A percentile compares a stretch with the other conserved stretches of the same genome.
phyloP scores from a whole-genome alignment of 2,888 invertebrate genomes.

The Neoaliturus tenellus region DNA sequence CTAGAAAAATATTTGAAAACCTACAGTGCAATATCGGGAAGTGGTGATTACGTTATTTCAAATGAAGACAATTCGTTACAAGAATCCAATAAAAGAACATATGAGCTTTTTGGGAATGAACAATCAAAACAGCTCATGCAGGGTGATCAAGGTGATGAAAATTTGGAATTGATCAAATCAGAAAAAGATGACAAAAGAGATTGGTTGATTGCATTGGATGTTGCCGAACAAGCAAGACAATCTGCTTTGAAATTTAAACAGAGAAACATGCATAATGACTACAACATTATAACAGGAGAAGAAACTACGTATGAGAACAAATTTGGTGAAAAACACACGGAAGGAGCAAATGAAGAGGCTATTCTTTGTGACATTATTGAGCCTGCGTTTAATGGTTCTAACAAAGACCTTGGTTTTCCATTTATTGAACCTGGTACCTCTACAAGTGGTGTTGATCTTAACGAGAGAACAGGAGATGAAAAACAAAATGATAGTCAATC shows the following conservation, averaged over 20 bases:
- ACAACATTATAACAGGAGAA: conserved; percentile 47
- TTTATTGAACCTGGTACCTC: neutral
- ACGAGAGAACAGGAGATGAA: neutral
- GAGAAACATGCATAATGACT: conserved; percentile 54
- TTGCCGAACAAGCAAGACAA: conserved; percentile 52
- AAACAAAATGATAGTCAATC: neutral
- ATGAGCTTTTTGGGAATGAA: neutral
- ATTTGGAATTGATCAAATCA: neutral
- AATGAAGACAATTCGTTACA: neutral
- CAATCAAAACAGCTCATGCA: neutral
- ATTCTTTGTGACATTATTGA: neutral
- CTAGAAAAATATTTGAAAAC: conserved; percentile 4
- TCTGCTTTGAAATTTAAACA: conserved; percentile 49
- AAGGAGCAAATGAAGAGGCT: neutral
- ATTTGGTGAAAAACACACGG: conserved; percentile 17
- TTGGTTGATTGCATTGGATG: conserved; percentile 27
- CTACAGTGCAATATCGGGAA: neutral
- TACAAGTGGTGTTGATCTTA: neutral
- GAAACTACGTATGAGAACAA: conserved; percentile 13
- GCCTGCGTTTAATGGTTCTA: neutral
- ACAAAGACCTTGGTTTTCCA: neutral
- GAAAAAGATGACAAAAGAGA: conserved; percentile 26
- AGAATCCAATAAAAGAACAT: neutral
- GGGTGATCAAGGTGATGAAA: neutral
- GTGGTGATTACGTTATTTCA: neutral